Percentiles rank a stretch among this genome's conserved stretches.
Conservation (phyloP, 2,797 vertebrate genomes). For the Gadopsis bispinosus region DNA sequence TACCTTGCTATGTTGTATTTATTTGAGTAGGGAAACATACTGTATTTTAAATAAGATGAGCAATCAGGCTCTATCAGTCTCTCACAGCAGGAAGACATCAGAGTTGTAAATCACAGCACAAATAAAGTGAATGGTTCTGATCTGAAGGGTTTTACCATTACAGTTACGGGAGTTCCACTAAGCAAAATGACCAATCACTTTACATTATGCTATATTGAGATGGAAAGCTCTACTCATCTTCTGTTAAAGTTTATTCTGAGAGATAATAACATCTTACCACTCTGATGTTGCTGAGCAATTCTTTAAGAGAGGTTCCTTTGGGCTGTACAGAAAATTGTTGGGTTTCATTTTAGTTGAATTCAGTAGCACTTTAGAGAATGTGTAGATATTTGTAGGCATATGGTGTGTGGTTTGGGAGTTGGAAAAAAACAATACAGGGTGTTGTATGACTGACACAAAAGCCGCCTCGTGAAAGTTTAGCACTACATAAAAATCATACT, state of each 20-base stretch:
- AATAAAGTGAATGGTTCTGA: constrained; percentile 22
- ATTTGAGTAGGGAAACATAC: constrained; percentile 5
- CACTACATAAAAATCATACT: constrained; percentile 24
- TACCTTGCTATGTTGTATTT: constrained; percentile 13
- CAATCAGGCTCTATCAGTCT: constrained; percentile 9
- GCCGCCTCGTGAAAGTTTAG: constrained; percentile 20
- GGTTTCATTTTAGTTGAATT: constrained; percentile 21
- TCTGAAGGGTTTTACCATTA: constrained; percentile 22
- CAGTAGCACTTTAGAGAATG: constrained; percentile 2
- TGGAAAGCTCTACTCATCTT: constrained; percentile 14
- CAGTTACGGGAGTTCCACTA: constrained; percentile 13
- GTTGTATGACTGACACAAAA: constrained; percentile 16
- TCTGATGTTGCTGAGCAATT: constrained; percentile 18
- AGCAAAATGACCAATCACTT: constrained; percentile 43
- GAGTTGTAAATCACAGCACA: constrained; percentile 14
- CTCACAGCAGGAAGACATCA: constrained; percentile 27
- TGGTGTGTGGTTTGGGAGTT: constrained; percentile 1
- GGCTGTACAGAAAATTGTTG: constrained; percentile 18
- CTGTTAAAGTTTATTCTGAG: constrained; percentile 28
- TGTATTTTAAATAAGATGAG: constrained; percentile 10
- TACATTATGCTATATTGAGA: constrained; percentile 15
- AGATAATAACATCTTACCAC: constrained; percentile 19
- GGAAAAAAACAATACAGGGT: background rate
- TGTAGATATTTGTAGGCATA: background rate
- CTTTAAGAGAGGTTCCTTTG: constrained; percentile 14